phyloP scores from a whole-genome alignment of 2,797 vertebrate genomes.

The Mycteria americana region DNA sequence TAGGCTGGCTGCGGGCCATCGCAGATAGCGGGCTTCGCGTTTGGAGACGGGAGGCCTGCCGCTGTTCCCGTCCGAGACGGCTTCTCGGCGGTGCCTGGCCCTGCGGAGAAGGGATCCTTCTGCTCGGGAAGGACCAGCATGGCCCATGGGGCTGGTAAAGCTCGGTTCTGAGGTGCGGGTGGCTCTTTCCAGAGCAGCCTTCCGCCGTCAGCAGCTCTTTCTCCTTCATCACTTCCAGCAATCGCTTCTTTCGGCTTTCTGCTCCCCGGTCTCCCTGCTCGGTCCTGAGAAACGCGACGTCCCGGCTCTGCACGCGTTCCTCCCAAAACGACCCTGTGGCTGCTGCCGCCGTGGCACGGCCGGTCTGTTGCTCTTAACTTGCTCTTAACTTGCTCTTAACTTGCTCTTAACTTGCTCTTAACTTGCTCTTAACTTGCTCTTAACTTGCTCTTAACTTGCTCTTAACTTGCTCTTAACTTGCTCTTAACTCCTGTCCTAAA shows the following conservation, averaged over 20 bases:
- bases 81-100: neutral
- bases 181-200: neutral
- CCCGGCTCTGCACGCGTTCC: fast-evolving
- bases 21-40: neutral
- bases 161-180: neutral
- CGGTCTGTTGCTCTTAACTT: neutral
- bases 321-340: fast-evolving
- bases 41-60: neutral
- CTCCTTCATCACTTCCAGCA: neutral
- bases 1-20: neutral
- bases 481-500: fast-evolving
- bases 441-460: neutral
- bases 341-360: fast-evolving
- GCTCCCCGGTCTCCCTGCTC: neutral
- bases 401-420: too few species aligned
- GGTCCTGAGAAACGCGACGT: fast-evolving
- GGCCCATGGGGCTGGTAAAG: too few species aligned
- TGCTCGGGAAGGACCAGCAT: neutral
- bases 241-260: neutral
- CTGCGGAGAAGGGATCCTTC: neutral
- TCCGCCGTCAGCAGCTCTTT: neutral
- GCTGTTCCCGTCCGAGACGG: fast-evolving
- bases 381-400: too few species aligned
- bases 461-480: too few species aligned
- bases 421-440: neutral